phyloP scores from a whole-genome alignment of 2,888 invertebrate genomes.

The Thymelicus acteon region DNA sequence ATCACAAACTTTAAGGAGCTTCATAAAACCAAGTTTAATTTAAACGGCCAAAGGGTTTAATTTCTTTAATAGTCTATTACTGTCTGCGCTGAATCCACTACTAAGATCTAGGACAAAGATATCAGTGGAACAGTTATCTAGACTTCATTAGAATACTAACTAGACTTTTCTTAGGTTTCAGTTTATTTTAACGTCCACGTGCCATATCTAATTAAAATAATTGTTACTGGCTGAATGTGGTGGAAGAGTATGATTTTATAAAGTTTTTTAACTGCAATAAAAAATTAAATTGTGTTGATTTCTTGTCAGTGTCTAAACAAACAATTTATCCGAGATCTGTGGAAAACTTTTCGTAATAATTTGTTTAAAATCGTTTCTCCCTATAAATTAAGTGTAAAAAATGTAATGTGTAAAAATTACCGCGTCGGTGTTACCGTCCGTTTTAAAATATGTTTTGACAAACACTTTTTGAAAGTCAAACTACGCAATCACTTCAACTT shows the following conservation, averaged over 20 bases:
- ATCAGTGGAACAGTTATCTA: conserved; percentile 24
- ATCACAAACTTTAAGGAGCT: conserved; percentile 4
- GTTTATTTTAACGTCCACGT: not conserved
- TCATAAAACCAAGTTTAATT: conserved; percentile 6
- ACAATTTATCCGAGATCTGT: no score
- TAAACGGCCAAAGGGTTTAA: conserved; percentile 25
- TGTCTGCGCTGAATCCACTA: conserved; percentile 46
- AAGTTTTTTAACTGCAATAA: no score
- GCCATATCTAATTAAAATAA: conserved; percentile 1
- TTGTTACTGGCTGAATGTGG: not conserved
- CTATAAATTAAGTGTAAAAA: no score
- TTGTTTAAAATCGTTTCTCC: no score
- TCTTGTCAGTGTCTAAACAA: no score
- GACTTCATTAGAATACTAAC: conserved; percentile 33
- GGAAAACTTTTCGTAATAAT: no score
- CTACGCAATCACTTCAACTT: no score
- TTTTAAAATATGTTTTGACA: no score
- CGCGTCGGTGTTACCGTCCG: no score
- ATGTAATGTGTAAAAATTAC: no score
- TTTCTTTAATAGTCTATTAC: conserved; percentile 46
- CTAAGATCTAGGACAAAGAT: conserved; percentile 29
- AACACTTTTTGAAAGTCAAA: no score
- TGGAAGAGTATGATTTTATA: not conserved
- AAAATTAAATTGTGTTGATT: no score
- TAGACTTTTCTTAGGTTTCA: conserved; percentile 18